Evolutionary conservation across 2,113 vertebrate genomes (phyloP).

Genomic region (Manacus vitellinus): DNA sequence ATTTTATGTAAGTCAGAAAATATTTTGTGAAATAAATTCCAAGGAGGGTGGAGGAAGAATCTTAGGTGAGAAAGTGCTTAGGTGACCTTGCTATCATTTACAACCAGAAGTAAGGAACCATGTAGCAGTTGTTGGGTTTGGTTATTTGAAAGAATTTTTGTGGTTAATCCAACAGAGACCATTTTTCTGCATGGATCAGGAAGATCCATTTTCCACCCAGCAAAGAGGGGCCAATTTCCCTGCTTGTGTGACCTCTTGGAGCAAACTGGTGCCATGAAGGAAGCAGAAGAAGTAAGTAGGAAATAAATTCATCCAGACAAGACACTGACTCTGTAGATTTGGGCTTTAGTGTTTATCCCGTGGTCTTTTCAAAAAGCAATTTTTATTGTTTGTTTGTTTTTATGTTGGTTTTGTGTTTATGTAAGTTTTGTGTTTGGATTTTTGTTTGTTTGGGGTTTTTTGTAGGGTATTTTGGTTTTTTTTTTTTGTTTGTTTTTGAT

Average conservation of each 20-base stretch:
- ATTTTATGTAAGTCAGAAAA: neutral
- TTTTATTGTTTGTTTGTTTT: neutral
- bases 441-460: neutral
- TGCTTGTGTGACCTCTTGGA: neutral
- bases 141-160: neutral
- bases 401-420: neutral
- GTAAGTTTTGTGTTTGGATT: neutral
- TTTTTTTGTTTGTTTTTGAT: too few relatives aligned
- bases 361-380: neutral
- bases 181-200: neutral
- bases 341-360: neutral
- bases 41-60: rapidly evolving
- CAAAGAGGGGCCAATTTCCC: neutral
- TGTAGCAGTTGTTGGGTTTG: neutral
- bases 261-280: neutral
- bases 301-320: neutral
- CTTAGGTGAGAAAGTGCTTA: neutral
- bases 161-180: neutral
- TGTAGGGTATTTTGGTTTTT: too few relatives aligned
- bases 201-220: neutral
- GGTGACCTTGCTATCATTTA: neutral
- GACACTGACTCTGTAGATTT: neutral
- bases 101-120: neutral
- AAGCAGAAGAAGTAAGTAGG: neutral
- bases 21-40: neutral